Evolutionary conservation across 2,797 vertebrate genomes (phyloP), one percentile per base, ranked within the genome.

Genomic region (Margarornis squamiger): DNA sequence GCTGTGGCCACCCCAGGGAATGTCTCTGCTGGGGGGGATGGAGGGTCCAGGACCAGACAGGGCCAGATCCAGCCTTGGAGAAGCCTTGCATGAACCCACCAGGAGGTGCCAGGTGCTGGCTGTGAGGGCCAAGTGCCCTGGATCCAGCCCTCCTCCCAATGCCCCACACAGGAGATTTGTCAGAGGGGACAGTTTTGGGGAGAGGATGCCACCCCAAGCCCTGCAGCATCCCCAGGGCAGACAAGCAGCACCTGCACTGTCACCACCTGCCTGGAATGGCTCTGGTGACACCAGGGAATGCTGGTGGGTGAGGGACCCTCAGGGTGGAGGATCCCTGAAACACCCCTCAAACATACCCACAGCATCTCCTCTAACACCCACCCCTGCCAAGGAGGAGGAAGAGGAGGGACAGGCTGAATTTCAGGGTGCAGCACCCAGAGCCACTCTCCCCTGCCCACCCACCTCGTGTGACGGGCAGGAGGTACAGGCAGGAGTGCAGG

Each of bases 121-220:
- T 73, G 45, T 1, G 0, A 85, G 63, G 34, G 36, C 38, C 77
- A 22, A 51, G 75, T 6, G 3, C 20, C 32, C 61, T 10, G 55
- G 38, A 61, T 36, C 19, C 0, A 0, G 34, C 36, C 11, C 2
- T 67, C 5, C 20, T n/a, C 21, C 11, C 26, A 5, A 32, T 24
- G 43, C 30, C 48, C 12, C 29, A 11, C 9, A 6, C n/a, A 46
- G 54, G 13, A 39, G 26, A 36, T 36, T 1, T 2, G 49, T 23
- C 48, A 43, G 58, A 66, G 46, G 38, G 20, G 55, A 15, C 76
- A n/a, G 4, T 49, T 36, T 14, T 7, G 54, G 62, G 58, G 49
- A 86, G 27, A n/a, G 19, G 4, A 39, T 17, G 9, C 19, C 39
- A 57, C 22, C 38, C 24, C 36, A 30, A 39, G 32, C 6, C 66